Evolutionary conservation across 2,888 invertebrate species (phyloP), one percentile per base, ranked within the genome.

Genomic region (Perithous albicinctus): DNA sequence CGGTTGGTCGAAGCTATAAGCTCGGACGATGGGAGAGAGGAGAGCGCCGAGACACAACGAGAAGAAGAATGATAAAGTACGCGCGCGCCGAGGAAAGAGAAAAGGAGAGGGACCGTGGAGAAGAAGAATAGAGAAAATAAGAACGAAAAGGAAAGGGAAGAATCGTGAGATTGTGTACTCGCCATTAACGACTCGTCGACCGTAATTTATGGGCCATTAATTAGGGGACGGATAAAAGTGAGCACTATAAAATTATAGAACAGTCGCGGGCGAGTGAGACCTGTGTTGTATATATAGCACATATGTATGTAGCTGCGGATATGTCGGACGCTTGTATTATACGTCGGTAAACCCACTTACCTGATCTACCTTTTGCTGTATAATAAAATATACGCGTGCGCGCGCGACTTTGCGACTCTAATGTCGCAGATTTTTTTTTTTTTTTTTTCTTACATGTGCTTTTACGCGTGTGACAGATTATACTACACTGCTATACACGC

Each of bases 161-260:
- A 72, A 23, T 83, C 80, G 81, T 76, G 76, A 78, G 80, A 76
- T 70, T 73, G 85, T 82, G 85, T 84, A 81, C 72, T 74, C 84
- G 76, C 87, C 86, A 87, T 89, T 89, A 90, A 90, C 90, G 89
- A 89, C 89, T 90, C 87, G 90, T 89, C 88, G 89, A 87, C 85
- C 87, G 84, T 90, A 90, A 92, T 91, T 92, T 91, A 92, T 90
- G 89, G 89, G 86, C 88, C 90, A 91, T 92, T 91, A 92, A 92
- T 92, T 90, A 90, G 86, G 85, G 86, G 85, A 84, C 82, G 85
- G 86, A 87, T 89, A 89, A 90, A 90, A 88, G 89, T 89, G 86
- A 87, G 83, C 85, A 70, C 86, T 88, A 88, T 90, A 89, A 90
- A 90, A 89, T 90, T 89, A 87, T 90, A 88, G 87, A 90, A 89